Evolutionary conservation across 2,797 vertebrate genomes (phyloP), one percentile per base, ranked within the genome.

Genomic region (Lagocephalus sceleratus): DNA sequence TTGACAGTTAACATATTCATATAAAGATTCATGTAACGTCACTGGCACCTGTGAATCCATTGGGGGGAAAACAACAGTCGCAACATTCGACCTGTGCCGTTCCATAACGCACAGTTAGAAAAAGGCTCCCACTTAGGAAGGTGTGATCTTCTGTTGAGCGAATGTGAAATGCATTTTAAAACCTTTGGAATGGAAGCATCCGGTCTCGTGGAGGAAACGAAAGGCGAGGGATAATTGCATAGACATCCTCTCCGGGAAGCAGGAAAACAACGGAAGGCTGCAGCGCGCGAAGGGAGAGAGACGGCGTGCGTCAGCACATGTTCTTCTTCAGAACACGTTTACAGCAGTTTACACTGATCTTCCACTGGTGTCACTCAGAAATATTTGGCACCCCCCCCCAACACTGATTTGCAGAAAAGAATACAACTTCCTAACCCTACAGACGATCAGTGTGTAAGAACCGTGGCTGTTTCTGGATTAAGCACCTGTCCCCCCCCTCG

Each of bases 161-260:
- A 35, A 35, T 14, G 32, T 14, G 32, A 35, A 10, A 10, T 35
- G 0, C 47, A n/a, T 51, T 49, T 41, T 19, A 53, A 60, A 66
- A 39, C 1, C 60, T 47, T 50, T 50, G n/a, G 23, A 50, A 22
- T 54, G 64, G 66, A 66, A 71, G 66, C 54, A 42, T 53, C 63
- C 60, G 81, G 70, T 71, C 56, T 85, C 32, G 0, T 25, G 58
- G 54, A 72, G 56, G 55, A 57, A 68, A 56, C 46, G 50, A 57
- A 62, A 68, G 51, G 54, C 63, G 45, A 60, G 75, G 20, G 50
- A 40, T 67, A 47, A 69, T 87, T 90, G 88, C 89, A 92, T 90
- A 91, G 89, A 80, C 69, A 63, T 53, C 3, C 35, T 73, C 44
- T 69, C 35, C 53, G 35, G 60, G 57, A 43, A 50, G 50, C 38